Evolutionary conservation across 2,888 invertebrate species (phyloP).

Genomic region (Ophioninae sp.): DNA sequence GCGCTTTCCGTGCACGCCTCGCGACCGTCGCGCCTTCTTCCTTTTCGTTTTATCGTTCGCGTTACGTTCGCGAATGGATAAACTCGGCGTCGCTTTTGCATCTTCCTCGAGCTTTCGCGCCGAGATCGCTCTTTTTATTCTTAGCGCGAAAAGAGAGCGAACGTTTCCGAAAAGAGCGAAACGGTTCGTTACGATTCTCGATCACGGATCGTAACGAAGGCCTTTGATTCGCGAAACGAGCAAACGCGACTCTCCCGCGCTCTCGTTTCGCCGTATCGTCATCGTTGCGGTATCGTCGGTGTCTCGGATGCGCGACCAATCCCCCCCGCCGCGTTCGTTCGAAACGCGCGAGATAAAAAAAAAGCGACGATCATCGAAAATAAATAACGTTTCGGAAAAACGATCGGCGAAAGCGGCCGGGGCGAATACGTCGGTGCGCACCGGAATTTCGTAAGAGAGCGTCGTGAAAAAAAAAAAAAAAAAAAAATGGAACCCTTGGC

Average conservation of each 20-base stretch:
- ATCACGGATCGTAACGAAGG: constrained; percentile 5
- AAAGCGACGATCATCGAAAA: not conserved
- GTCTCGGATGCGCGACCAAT: constrained; percentile 56
- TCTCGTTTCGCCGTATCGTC: constrained; percentile 77
- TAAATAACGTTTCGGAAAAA: not conserved
- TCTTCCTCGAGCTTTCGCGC: constrained; percentile 1
- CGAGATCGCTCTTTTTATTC: constrained; percentile 6
- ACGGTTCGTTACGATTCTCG: too few species aligned
- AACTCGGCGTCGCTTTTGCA: too few species aligned
- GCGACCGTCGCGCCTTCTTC: not conserved
- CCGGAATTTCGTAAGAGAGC: not conserved
- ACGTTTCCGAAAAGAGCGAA: too few species aligned
- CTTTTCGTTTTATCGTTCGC: not conserved
- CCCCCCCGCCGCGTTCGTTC: constrained; percentile 10
- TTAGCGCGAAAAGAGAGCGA: constrained; percentile 1
- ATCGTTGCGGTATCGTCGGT: constrained; percentile 69
- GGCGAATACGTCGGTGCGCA: not conserved
- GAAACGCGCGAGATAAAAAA: constrained; percentile 30
- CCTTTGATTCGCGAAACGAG: too few species aligned
- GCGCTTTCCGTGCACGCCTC: not conserved
- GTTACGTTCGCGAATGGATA: too few species aligned
- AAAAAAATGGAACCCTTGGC: not conserved
- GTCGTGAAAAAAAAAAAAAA: not conserved
- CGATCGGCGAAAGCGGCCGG: not conserved
- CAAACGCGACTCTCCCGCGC: constrained; percentile 63